These are phyloP conservation scores for Nematostella vectensis DNA, from an alignment of 92 coral and sea anemone species.

Conservation along the genomic window DNA sequence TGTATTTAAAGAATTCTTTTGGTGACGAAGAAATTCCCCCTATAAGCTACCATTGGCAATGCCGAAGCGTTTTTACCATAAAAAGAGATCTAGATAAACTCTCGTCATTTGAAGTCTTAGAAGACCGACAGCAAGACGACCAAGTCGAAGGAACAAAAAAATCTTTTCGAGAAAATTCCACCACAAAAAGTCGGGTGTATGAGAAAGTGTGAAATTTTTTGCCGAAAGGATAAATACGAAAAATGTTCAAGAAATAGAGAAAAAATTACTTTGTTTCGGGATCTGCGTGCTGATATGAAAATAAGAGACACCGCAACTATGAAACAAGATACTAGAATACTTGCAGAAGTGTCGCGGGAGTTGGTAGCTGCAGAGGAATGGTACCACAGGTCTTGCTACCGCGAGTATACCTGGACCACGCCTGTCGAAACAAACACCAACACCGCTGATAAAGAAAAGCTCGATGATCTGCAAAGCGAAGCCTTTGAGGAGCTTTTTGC, in stretches of 20 bases:
- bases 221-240: constrained; percentile 18
- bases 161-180: constrained; percentile 14
- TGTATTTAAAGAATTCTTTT: constrained; percentile 17
- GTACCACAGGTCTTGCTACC: constrained; percentile 27
- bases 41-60: constrained; percentile 16
- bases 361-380: constrained; percentile 24
- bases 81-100: constrained; percentile 11
- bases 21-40: constrained; percentile 17
- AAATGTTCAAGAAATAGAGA: constrained; percentile 17
- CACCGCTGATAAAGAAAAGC: constrained; percentile 3
- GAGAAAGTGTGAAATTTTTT: constrained; percentile 23
- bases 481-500: constrained; percentile 20
- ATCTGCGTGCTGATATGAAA: constrained; percentile 23
- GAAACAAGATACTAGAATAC: constrained; percentile 16
- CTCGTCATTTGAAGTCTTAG: neutral
- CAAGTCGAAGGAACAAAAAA: constrained; percentile 5
- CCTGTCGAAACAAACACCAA: neutral
- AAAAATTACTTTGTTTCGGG: constrained; percentile 6
- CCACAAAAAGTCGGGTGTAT: constrained; percentile 28
- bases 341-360: constrained; percentile 19
- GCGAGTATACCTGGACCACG: constrained; percentile 9
- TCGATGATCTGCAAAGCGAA: constrained; percentile 6
- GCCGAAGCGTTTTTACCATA: constrained; percentile 23
- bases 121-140: neutral
- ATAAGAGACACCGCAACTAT: constrained; percentile 8